Evolutionary conservation across 2,797 vertebrate genomes (phyloP).

Genomic region (Catharus ustulatus): DNA sequence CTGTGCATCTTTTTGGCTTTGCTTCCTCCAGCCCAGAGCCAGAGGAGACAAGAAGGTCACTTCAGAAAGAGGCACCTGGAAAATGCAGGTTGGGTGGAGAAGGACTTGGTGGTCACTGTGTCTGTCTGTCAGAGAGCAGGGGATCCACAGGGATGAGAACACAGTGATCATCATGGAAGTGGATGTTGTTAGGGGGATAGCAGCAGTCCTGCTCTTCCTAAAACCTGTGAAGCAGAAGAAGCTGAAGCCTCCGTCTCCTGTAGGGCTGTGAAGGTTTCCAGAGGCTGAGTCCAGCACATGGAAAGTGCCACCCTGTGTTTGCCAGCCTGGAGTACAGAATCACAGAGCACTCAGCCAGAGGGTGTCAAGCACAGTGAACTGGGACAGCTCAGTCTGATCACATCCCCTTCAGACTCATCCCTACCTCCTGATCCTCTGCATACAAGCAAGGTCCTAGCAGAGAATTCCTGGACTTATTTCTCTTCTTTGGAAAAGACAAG

Average conservation of each 20-base stretch:
- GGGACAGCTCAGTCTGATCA: background rate
- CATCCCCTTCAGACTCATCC: background rate
- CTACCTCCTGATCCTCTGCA: rapidly evolving
- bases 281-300: rapidly evolving
- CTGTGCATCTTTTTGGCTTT: background rate
- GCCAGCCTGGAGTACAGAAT: background rate
- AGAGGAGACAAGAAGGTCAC: background rate
- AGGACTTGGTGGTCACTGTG: background rate
- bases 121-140: background rate
- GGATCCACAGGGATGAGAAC: background rate
- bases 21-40: background rate
- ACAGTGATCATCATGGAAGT: rapidly evolving
- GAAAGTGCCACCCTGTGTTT: background rate
- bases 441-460: background rate
- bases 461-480: background rate
- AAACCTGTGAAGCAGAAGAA: background rate
- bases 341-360: rapidly evolving
- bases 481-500: background rate
- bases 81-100: background rate
- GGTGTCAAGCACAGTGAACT: background rate
- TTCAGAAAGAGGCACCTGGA: background rate
- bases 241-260: background rate
- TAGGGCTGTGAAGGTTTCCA: background rate
- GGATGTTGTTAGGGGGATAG: rapidly evolving
- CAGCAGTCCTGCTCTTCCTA: background rate